A percentile compares a stretch with the other conserved stretches of the same genome.
Evolutionary conservation across 2,113 vertebrate species (phyloP).

Genomic region (Zingel zingel): DNA sequence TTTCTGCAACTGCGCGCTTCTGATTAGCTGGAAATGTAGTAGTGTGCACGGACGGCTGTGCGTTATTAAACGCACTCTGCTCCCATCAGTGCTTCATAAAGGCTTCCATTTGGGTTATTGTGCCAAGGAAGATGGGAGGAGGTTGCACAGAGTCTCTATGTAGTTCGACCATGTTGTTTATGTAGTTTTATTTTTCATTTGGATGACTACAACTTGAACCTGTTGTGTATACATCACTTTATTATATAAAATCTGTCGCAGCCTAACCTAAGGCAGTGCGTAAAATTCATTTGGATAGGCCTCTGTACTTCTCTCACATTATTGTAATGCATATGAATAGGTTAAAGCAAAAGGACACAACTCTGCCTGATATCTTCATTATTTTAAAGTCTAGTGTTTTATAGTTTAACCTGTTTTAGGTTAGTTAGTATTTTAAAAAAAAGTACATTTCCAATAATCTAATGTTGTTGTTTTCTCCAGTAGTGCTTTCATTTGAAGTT

Average conservation of each 20-base stretch:
- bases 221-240: slow-evolving; percentile 18
- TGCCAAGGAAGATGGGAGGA: slow-evolving; percentile 64
- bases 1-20: slow-evolving; percentile 84
- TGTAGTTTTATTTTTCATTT: slow-evolving; percentile 31
- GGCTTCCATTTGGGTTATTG: slow-evolving; percentile 78
- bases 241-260: slow-evolving; percentile 20
- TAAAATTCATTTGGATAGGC: slow-evolving; percentile 11
- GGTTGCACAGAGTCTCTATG: slow-evolving; percentile 40
- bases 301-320: background rate
- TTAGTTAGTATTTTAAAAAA: background rate
- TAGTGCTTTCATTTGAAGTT: background rate
- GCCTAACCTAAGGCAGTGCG: slow-evolving; percentile 13
- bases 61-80: slow-evolving; percentile 72
- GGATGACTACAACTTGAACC: background rate
- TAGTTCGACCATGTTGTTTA: slow-evolving; percentile 44
- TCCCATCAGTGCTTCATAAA: slow-evolving; percentile 75
- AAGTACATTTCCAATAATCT: background rate
- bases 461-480: slow-evolving; percentile 7
- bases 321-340: background rate
- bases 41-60: slow-evolving; percentile 76
- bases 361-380: background rate
- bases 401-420: background rate
- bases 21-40: slow-evolving; percentile 84
- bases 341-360: background rate
- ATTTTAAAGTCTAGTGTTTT: background rate